These are phyloP conservation scores for Brachypodius melanocephalos DNA, from an alignment of 2,113 vertebrate species.

Conservation along the genomic window DNA sequence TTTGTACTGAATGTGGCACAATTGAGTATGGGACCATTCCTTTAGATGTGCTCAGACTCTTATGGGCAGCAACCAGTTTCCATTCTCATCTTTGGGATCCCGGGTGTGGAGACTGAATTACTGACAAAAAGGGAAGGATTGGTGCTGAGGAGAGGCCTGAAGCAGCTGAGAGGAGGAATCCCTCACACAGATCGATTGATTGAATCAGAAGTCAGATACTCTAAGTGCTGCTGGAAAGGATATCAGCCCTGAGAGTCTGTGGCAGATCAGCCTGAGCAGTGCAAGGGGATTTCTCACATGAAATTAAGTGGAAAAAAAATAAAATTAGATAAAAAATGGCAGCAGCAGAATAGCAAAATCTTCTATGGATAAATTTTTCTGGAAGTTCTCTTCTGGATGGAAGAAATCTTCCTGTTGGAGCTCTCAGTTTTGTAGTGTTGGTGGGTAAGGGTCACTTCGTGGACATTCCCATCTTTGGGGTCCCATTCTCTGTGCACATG, in stretches of 20 bases:
- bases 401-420: background rate
- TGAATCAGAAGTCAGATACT: background rate
- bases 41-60: background rate
- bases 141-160: background rate
- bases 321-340: background rate
- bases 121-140: background rate
- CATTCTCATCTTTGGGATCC: background rate
- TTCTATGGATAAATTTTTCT: background rate
- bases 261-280: background rate
- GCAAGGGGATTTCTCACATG: background rate
- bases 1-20: background rate
- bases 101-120: background rate
- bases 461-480: background rate
- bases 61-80: background rate
- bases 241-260: background rate
- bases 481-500: background rate
- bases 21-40: background rate
- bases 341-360: background rate
- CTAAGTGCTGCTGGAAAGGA: background rate
- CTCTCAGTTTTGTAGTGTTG: background rate
- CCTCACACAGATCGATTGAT: background rate
- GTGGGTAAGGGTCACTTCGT: background rate
- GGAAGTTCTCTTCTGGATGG: background rate
- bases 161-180: background rate
- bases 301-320: background rate